Conservation (phyloP, 2,113 vertebrate species). For the Carassius gibelio region DNA sequence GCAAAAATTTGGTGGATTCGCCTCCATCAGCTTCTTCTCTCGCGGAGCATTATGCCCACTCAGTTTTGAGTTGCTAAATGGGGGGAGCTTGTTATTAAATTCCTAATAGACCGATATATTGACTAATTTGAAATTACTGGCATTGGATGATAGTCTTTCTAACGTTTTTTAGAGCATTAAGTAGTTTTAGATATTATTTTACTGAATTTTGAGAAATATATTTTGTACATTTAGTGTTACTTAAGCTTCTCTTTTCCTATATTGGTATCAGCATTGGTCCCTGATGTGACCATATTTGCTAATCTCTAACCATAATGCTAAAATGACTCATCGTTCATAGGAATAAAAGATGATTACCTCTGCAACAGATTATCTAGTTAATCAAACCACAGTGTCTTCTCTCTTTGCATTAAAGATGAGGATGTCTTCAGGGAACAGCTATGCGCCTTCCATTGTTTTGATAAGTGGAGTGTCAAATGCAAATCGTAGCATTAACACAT, state of each 20-base stretch:
- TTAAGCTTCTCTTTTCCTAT: background rate
- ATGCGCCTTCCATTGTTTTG: constrained; percentile 2
- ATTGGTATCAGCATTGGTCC: background rate
- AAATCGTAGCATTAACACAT: constrained; percentile 16
- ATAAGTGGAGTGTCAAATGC: constrained; percentile 36
- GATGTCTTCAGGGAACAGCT: background rate
- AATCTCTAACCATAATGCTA: background rate
- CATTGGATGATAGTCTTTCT: background rate
- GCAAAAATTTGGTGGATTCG: background rate
- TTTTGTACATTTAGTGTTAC: background rate
- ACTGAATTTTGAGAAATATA: background rate
- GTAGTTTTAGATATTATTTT: background rate
- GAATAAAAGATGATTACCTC: background rate
- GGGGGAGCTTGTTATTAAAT: background rate
- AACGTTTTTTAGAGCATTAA: background rate
- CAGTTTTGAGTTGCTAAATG: background rate
- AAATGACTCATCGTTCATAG: background rate
- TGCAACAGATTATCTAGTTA: background rate
- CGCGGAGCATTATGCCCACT: background rate
- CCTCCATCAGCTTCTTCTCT: background rate
- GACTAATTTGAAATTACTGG: background rate
- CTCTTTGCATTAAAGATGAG: background rate
- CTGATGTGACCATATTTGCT: background rate
- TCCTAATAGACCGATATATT: background rate
- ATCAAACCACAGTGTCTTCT: background rate